A percentile compares a stretch with the other conserved stretches of the same genome.
These are phyloP conservation scores for Takifugu ocellatus DNA, from an alignment of 2,797 vertebrate species.

Conservation along the genomic window DNA sequence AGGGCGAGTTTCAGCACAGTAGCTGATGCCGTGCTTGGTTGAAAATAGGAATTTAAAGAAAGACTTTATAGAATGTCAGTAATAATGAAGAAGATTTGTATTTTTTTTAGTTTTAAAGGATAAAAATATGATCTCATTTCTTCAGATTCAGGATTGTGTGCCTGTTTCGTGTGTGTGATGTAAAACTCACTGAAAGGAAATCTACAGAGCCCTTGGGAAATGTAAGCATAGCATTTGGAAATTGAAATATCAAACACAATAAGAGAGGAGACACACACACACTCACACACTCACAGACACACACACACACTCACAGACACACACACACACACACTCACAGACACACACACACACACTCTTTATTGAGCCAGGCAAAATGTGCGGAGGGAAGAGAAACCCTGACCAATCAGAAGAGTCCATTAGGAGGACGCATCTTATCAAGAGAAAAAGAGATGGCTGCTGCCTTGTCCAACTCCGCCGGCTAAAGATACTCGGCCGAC, in stretches of 20 bases:
- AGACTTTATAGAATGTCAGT: no score
- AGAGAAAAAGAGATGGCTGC: conserved; percentile 36
- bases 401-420: conserved; percentile 53
- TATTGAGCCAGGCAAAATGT: conserved; percentile 42
- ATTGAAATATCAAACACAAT: conserved; percentile 52
- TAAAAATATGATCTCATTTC: background rate
- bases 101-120: background rate
- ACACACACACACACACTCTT: conserved; percentile 29
- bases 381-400: conserved; percentile 38
- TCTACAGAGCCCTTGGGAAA: conserved; percentile 49
- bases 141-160: background rate
- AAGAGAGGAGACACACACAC: conserved; percentile 8
- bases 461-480: conserved; percentile 44
- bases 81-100: no score
- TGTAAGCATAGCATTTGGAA: conserved; percentile 64
- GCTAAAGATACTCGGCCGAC: conserved; percentile 59
- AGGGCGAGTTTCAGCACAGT: background rate
- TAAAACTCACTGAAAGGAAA: conserved; percentile 24
- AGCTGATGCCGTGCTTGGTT: background rate
- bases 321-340: conserved; percentile 12
- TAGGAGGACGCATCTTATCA: conserved; percentile 62
- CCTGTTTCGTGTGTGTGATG: conserved; percentile 26
- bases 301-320: background rate
- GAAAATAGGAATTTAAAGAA: no score
- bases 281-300: conserved; percentile 5